Conservation (phyloP, 1,140 invertebrate species). For the Musca domestica region DNA sequence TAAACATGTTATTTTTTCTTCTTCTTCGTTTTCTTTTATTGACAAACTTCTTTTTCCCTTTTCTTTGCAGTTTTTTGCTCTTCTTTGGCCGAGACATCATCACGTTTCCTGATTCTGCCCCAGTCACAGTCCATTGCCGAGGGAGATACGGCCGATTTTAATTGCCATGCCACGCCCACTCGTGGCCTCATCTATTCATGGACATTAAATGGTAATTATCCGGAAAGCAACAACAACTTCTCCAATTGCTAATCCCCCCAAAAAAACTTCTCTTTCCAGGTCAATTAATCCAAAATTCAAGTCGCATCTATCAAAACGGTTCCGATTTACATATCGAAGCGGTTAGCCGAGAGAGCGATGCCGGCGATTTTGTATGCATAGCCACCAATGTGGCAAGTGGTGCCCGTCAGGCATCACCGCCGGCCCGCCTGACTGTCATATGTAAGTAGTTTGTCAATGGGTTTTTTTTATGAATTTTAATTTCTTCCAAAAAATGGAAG, state of each 20-base stretch:
- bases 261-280: conserved; percentile 42
- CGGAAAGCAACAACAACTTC: not conserved
- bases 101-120: conserved; percentile 40
- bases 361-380: conserved; percentile 50
- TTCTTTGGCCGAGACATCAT: conserved; percentile 3
- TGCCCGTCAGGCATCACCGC: conserved; percentile 48
- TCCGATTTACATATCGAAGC: conserved; percentile 49
- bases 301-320: conserved; percentile 43
- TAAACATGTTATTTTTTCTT: not conserved
- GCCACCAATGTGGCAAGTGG: conserved; percentile 47
- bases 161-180: conserved; percentile 39
- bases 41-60: not conserved
- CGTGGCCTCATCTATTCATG: conserved; percentile 41
- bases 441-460: conserved; percentile 37
- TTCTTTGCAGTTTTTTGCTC: conserved; percentile 3
- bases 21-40: not conserved
- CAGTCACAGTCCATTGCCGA: conserved; percentile 46
- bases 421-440: conserved; percentile 47
- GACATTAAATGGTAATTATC: conserved; percentile 47
- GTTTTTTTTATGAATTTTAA: too few relatives aligned
- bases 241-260: too few relatives aligned
- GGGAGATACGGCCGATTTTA: conserved; percentile 42
- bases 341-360: conserved; percentile 42
- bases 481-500: too few relatives aligned
- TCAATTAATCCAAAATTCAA: conserved; percentile 41